phyloP scores from a whole-genome alignment of 2,113 vertebrate species.

The Gallinago media region DNA sequence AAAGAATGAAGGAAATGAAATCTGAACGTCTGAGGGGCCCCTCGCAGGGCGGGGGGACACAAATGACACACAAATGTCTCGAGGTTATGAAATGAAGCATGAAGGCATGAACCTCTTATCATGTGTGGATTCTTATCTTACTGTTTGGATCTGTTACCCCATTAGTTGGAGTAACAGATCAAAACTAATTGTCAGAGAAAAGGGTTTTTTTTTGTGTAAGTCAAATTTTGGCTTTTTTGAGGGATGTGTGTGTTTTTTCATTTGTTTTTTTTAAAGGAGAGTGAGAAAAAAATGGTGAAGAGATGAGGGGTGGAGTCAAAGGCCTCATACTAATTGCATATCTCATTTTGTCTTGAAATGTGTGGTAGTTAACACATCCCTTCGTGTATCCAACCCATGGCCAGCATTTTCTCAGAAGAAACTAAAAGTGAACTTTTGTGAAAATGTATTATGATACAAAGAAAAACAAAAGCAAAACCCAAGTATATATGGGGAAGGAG shows the following conservation, averaged over 20 bases:
- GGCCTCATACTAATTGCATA: neutral
- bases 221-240: neutral
- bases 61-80: neutral
- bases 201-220: neutral
- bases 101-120: neutral
- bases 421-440: neutral
- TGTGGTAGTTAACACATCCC: neutral
- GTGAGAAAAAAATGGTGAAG: neutral
- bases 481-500: neutral
- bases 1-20: neutral
- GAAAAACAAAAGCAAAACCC: neutral
- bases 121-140: neutral
- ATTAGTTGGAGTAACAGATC: neutral
- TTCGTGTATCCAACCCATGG: neutral
- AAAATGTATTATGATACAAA: neutral
- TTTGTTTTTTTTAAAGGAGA: neutral
- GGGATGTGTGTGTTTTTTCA: fast-evolving
- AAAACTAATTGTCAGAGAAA: neutral
- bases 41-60: neutral
- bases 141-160: neutral
- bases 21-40: neutral
- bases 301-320: neutral
- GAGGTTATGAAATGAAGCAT: neutral
- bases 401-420: neutral
- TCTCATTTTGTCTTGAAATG: neutral